Evolutionary conservation across 1,140 invertebrate genomes (phyloP).

Genomic region (Hypothenemus hampei): DNA sequence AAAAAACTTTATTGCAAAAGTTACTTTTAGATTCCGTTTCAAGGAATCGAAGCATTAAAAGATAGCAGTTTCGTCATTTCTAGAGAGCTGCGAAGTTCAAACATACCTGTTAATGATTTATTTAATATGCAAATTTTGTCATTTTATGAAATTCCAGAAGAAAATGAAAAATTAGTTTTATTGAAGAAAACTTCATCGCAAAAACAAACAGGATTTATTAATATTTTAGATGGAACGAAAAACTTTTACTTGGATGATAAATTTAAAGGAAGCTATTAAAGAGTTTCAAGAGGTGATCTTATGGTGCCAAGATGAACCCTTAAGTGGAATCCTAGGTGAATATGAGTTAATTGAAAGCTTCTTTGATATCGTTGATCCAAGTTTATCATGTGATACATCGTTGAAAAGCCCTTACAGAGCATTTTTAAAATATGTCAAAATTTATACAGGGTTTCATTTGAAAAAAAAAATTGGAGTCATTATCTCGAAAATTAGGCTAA

Average conservation of each 20-base stretch:
- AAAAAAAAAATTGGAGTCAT: too few species aligned
- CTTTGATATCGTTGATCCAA: background rate
- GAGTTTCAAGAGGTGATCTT: slow-evolving; percentile 53
- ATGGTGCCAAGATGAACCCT: slow-evolving; percentile 54
- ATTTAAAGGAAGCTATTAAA: slow-evolving; percentile 53
- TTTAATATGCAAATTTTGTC: too few species aligned
- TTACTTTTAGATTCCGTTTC: too few species aligned
- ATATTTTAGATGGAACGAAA: slow-evolving; percentile 1
- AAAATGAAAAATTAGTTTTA: slow-evolving; percentile 48
- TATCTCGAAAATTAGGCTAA: background rate
- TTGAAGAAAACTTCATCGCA: slow-evolving; percentile 28
- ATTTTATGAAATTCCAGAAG: too few species aligned
- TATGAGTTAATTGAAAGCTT: background rate
- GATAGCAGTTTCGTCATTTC: too few species aligned
- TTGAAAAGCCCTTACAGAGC: background rate
- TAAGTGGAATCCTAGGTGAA: slow-evolving; percentile 44
- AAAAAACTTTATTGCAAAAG: too few species aligned
- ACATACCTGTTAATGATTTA: too few species aligned
- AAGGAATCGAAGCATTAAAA: too few species aligned
- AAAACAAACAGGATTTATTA: background rate
- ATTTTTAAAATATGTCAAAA: background rate
- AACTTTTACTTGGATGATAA: slow-evolving; percentile 50
- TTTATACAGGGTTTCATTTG: background rate
- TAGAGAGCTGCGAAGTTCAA: too few species aligned
- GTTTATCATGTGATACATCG: background rate